Evolutionary conservation across 2,797 vertebrate genomes (phyloP), one percentile per base, ranked within the genome.

Genomic region (Gorsachius magnificus): DNA sequence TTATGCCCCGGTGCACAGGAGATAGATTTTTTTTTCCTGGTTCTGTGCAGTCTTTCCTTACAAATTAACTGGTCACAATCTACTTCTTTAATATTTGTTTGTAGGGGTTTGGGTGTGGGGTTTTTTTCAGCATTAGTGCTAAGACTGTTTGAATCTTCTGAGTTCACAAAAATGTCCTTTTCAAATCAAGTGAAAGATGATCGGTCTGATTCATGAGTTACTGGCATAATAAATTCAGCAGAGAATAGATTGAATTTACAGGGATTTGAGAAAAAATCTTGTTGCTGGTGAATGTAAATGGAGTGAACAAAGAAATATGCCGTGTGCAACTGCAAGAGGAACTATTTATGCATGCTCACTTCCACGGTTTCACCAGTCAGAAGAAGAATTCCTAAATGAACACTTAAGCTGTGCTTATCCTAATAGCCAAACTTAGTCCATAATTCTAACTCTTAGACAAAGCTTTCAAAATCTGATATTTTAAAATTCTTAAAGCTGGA

Each of bases 61-160:
- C 12, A 82, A 79, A 77, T 74, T 70, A 63, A 10, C 3, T 5
- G 2, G 4, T 61, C 19, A 20, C 21, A 45, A 9, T 26, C 16
- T 87, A 36, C 2, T 58, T 75, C 9, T 66, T 70, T 33, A 43
- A 21, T 45, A 50, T 58, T 66, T 51, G 48, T 89, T 91, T 74
- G 5, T 21, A 54, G 2, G 5, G 3, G 3, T 24, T 53, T 53
- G 38, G 38, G 36, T 38, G 3, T 53, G 3, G 0, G 1, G 5
- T 64, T 75, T 72, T 85, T 85, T 58, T 70, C 31, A 65, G 5
- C 10, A 36, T 48, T 54, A 69, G 4, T 29, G 22, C 5, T 85
- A 83, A 69, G 26, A 53, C 41, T 65, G 3, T 50, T 68, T 72
- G 11, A 69, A 43, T 58, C 16, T 38, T 76, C 43, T 43, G 28